Percentiles rank a stretch among this genome's conserved stretches.
Conservation (phyloP, 2,113 vertebrate genomes). For the Sinosuthora webbiana region DNA sequence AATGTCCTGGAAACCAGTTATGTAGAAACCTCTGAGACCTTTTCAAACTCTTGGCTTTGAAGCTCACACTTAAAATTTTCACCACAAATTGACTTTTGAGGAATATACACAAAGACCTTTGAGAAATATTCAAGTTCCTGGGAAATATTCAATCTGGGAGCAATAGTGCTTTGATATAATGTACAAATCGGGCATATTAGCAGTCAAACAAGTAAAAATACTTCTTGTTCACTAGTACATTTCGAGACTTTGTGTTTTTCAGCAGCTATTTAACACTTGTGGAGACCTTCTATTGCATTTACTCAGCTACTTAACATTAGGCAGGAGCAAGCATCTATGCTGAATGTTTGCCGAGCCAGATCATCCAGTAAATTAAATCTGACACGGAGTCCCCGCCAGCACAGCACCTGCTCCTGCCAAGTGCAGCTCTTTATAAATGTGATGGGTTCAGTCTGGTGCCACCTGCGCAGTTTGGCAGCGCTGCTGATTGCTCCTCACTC, state of each 20-base stretch:
- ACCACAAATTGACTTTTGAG: background rate
- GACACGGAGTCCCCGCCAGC: background rate
- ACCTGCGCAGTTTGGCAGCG: background rate
- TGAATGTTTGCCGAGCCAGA: background rate
- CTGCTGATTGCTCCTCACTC: background rate
- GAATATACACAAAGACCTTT: background rate
- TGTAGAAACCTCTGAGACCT: background rate
- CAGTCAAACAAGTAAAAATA: background rate
- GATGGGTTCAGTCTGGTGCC: background rate
- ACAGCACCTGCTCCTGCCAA: constrained; percentile 28
- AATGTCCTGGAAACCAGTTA: background rate
- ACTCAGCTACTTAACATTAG: background rate
- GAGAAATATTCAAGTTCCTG: background rate
- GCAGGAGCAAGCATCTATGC: background rate
- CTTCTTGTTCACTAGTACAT: background rate
- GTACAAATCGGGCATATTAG: background rate
- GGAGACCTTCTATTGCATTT: background rate
- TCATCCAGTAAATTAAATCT: constrained; percentile 36
- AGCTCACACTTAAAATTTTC: background rate
- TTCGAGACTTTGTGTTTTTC: background rate
- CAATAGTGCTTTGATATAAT: background rate
- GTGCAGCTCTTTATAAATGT: background rate
- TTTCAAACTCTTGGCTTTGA: background rate
- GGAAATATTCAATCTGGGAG: background rate
- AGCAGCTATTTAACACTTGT: background rate